phyloP scores from a whole-genome alignment of 2,888 invertebrate genomes.

The Resseliella maxima region DNA sequence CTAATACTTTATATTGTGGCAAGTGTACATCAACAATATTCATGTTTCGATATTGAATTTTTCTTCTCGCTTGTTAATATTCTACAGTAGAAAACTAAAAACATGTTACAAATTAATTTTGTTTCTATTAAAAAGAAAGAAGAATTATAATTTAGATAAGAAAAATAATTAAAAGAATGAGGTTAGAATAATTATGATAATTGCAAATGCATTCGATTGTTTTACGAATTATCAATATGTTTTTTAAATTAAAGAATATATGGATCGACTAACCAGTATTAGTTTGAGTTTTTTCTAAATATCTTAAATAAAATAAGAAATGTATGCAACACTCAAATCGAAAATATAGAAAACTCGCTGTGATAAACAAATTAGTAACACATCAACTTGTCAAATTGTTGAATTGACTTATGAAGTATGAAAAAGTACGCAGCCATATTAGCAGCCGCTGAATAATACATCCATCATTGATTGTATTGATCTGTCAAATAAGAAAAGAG shows the following conservation, averaged over 20 bases:
- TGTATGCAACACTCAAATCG: not conserved
- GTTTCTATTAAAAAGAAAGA: no score
- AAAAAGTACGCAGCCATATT: conserved; percentile 39
- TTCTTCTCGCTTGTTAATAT: not conserved
- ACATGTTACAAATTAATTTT: no score
- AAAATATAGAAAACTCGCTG: not conserved
- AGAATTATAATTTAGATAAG: no score
- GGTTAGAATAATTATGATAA: not conserved
- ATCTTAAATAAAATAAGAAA: conserved; percentile 16
- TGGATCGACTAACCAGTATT: no score
- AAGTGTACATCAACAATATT: conserved; percentile 60
- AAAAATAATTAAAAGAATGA: no score
- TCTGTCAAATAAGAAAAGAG: conserved; percentile 51
- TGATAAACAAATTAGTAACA: not conserved
- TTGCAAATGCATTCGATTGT: no score
- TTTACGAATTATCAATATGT: not conserved
- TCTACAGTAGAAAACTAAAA: not conserved
- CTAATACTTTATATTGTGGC: conserved; percentile 66
- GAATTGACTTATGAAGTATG: not conserved
- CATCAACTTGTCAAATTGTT: not conserved
- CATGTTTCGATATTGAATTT: not conserved
- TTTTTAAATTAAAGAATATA: no score
- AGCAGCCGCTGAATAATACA: not conserved
- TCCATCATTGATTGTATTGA: not conserved
- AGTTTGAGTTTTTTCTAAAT: no score